Percentiles rank a stretch among this genome's conserved stretches.
These are phyloP conservation scores for Erythrolamprus reginae DNA, from an alignment of 2,113 vertebrate species.

Conservation along the genomic window DNA sequence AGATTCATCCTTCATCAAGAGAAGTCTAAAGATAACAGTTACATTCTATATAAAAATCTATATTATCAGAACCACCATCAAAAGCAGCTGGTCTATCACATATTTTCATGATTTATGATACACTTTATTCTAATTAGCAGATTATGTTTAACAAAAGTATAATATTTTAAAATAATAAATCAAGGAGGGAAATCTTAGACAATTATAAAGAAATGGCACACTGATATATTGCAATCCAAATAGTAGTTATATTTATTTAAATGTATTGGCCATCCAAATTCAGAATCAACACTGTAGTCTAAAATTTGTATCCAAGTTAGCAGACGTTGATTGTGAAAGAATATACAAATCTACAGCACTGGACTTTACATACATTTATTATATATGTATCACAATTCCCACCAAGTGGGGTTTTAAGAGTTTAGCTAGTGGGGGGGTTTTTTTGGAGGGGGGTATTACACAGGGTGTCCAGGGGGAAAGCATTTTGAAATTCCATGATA, in stretches of 20 bases:
- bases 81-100: background rate
- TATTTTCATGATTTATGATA: background rate
- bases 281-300: background rate
- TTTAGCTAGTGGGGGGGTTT: background rate
- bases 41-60: background rate
- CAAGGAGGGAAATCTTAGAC: background rate
- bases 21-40: slow-evolving; percentile 67
- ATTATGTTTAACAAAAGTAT: background rate
- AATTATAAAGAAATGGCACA: background rate
- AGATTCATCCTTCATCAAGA: slow-evolving; percentile 87
- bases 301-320: background rate
- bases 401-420: background rate
- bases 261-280: background rate
- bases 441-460: background rate
- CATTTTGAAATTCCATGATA: no score
- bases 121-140: background rate
- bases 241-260: background rate
- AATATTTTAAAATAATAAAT: background rate
- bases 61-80: background rate
- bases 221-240: background rate
- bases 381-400: background rate
- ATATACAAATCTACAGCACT: background rate
- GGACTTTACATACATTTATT: background rate
- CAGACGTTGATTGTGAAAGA: background rate
- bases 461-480: no score